Evolutionary conservation across 2,113 vertebrate genomes (phyloP), one percentile per base, ranked within the genome.

Genomic region (Saccopteryx bilineata): DNA sequence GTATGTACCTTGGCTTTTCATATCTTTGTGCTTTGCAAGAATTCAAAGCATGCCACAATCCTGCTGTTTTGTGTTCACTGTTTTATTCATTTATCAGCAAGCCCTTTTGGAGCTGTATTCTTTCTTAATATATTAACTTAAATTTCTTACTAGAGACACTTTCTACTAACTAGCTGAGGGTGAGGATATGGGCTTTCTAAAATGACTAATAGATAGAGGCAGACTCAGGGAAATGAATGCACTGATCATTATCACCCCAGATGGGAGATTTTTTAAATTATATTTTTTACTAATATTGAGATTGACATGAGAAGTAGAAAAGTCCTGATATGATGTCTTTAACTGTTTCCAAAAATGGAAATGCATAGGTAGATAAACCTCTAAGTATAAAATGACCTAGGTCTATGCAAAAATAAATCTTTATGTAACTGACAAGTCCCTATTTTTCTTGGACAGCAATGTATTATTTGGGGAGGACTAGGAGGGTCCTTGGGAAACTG

Each of bases 81-180:
- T 81, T 74, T 72, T 50, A 26, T 23, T 69, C 60, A 13, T 91
- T 90, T 89, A 69, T 60, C 2, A 17, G 74, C 17, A 66, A 72
- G 31, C 23, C 65, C 17, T 48, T 85, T 90, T 78, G 83, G 33
- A 80, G 74, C 33, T 87, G 54, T 52, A 24, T 79, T 93, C 23
- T 87, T 92, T 87, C 58, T 78, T 83, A 85, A 54, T 80, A 78
- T 87, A 50, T 39, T 71, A 58, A 90, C 66, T 85, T 87, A 56
- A 63, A 94, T 61, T 61, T 85, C 7, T 71, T 84, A 87, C 39
- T 88, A 72, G 78, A 56, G 71, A 52, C 1, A 72, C 1, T 60
- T 76, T 89, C 11, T 60, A 81, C 28, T 85, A 69, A 71, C 9
- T 12, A 89, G 9, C 14, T 95, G 19, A 76, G 7, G 60, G 79